A percentile compares a stretch with the other conserved stretches of the same genome.
Conservation (phyloP, 2,888 invertebrate species). For the Caenorhabditis drosophilae region DNA sequence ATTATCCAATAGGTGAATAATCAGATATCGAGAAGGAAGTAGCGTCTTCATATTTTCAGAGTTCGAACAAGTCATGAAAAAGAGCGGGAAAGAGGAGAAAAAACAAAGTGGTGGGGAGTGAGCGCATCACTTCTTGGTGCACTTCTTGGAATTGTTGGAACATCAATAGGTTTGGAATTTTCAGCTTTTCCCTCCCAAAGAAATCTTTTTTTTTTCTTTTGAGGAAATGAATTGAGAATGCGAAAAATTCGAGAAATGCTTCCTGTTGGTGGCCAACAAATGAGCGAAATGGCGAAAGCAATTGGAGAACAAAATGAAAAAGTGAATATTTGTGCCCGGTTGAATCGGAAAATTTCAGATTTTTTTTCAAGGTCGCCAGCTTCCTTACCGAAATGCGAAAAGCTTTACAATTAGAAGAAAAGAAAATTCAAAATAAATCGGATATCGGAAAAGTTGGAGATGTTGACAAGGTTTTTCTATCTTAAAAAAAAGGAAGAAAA, state of each 20-base stretch:
- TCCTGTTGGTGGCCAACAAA: slow-evolving; percentile 46
- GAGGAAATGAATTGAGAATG: slow-evolving; percentile 63
- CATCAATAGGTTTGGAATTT: slow-evolving; percentile 59
- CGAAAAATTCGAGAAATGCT: slow-evolving; percentile 57
- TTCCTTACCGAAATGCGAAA: slow-evolving; percentile 57
- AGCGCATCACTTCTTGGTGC: slow-evolving; percentile 78
- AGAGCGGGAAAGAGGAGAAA: slow-evolving; percentile 81
- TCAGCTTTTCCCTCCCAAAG: too few relatives aligned
- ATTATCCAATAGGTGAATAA: slow-evolving; percentile 56
- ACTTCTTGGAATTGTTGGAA: slow-evolving; percentile 75
- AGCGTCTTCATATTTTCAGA: slow-evolving; percentile 17
- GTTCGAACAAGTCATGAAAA: slow-evolving; percentile 83
- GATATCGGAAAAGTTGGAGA: slow-evolving; percentile 30
- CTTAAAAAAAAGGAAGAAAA: background rate
- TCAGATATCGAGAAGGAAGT: background rate
- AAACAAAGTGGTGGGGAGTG: slow-evolving; percentile 84
- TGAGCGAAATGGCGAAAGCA: slow-evolving; percentile 47
- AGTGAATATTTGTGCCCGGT: slow-evolving; percentile 47
- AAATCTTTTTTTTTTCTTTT: too few relatives aligned
- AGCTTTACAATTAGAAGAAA: slow-evolving; percentile 49
- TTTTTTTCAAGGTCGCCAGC: too few relatives aligned
- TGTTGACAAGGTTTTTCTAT: slow-evolving; percentile 36
- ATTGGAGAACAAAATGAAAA: slow-evolving; percentile 52
- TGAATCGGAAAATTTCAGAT: too few relatives aligned
- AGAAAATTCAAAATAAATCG: slow-evolving; percentile 3